Percentiles rank a stretch among this genome's conserved stretches.
These are phyloP conservation scores for Psephotus haematonotus DNA, from an alignment of 2,113 vertebrate species.

Conservation along the genomic window DNA sequence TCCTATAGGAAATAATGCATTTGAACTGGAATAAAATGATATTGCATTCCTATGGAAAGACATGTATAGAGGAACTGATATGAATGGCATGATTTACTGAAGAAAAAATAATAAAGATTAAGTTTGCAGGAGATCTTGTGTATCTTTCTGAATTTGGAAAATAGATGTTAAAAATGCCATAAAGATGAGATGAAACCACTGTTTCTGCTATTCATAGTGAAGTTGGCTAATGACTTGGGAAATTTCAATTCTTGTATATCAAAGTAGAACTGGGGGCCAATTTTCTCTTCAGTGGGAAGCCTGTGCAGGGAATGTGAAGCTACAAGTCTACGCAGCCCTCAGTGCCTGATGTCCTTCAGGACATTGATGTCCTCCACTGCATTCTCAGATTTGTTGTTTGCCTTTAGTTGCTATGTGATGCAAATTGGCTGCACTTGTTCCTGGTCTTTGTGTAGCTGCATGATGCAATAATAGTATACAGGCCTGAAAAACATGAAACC, in stretches of 20 bases:
- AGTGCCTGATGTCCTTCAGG: background rate
- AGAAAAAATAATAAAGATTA: background rate
- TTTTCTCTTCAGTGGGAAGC: background rate
- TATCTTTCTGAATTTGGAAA: background rate
- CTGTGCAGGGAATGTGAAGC: background rate
- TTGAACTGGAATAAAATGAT: background rate
- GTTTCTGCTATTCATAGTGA: background rate
- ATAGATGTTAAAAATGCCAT: background rate
- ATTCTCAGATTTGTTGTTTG: background rate
- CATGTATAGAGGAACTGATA: background rate
- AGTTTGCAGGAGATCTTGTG: background rate
- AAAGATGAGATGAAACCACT: background rate
- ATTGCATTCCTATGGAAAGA: background rate
- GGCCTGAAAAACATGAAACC: conserved; percentile 35
- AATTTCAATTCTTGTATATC: background rate
- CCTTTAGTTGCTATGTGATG: rapidly evolving
- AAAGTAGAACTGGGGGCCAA: background rate
- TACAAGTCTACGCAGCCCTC: rapidly evolving
- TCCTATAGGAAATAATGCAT: background rate
- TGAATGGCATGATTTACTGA: background rate
- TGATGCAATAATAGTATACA: background rate
- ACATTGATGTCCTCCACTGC: background rate
- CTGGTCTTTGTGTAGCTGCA: background rate
- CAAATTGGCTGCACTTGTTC: background rate
- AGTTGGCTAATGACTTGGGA: background rate